phyloP scores from a whole-genome alignment of 2,797 vertebrate genomes.

The Linurgus olivaceus region DNA sequence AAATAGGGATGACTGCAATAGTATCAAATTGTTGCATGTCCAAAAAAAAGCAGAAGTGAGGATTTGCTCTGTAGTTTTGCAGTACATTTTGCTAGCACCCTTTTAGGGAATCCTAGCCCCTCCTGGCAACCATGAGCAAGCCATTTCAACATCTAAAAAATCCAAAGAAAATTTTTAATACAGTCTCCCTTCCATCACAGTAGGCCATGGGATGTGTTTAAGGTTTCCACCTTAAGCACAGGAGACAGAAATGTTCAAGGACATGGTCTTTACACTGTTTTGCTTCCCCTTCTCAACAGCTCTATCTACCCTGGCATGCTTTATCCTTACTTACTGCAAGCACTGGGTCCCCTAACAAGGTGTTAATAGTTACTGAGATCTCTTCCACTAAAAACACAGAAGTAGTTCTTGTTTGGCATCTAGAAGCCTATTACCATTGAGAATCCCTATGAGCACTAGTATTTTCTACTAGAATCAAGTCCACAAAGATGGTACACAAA shows the following conservation, averaged over 20 bases:
- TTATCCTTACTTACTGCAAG: not conserved
- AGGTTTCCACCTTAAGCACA: not conserved
- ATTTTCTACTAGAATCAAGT: not conserved
- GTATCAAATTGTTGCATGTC: not conserved
- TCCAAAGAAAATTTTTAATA: no score
- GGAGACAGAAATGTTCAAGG: not conserved
- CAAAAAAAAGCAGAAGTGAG: not conserved
- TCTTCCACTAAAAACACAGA: not conserved
- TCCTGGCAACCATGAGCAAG: rapidly evolving
- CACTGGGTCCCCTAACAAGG: not conserved
- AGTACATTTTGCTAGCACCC: not conserved
- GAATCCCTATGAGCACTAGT: not conserved
- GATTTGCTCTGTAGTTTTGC: not conserved
- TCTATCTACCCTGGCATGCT: not conserved
- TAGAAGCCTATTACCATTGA: not conserved
- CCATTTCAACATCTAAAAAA: not conserved
- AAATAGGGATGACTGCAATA: not conserved
- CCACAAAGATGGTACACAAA: not conserved
- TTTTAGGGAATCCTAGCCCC: rapidly evolving
- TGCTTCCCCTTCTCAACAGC: not conserved
- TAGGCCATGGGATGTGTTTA: no score
- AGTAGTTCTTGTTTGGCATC: not conserved
- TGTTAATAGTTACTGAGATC: not conserved
- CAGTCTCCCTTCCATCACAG: not conserved
- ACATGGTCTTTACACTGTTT: not conserved